Percentiles rank a stretch among this genome's conserved stretches.
These are phyloP conservation scores for Aramus guarauna DNA, from an alignment of 2,113 vertebrate genomes.

Conservation along the genomic window DNA sequence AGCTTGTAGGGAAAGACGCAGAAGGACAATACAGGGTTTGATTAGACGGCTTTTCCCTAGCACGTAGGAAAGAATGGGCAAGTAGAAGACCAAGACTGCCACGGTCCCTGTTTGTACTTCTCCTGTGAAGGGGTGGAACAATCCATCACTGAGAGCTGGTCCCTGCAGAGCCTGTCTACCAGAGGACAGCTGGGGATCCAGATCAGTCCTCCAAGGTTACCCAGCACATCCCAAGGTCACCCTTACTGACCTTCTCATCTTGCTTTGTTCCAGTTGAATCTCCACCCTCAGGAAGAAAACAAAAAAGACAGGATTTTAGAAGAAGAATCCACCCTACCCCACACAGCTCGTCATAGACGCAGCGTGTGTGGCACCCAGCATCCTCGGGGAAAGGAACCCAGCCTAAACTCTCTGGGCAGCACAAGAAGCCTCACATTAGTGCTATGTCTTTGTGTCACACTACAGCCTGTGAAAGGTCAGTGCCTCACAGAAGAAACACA, in stretches of 20 bases:
- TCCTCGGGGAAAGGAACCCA: background rate
- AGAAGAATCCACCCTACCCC: fast-evolving
- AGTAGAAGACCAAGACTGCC: background rate
- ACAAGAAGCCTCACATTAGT: too few relatives aligned
- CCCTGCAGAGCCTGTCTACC: background rate
- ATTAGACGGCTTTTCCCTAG: background rate
- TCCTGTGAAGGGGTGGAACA: background rate
- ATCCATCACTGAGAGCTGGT: background rate
- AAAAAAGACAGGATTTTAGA: background rate
- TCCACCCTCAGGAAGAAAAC: background rate
- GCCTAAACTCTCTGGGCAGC: background rate
- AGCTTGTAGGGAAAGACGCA: background rate
- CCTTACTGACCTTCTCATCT: background rate
- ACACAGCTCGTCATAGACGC: background rate
- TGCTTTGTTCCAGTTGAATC: background rate
- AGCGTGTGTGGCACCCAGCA: background rate
- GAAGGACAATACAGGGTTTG: background rate
- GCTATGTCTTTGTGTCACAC: background rate
- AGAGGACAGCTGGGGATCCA: background rate
- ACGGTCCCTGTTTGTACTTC: background rate
- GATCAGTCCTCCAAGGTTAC: background rate
- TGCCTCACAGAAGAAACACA: background rate
- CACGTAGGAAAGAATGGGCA: background rate
- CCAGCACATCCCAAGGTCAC: background rate
- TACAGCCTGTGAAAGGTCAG: background rate